Percentiles rank a stretch among this genome's conserved stretches.
Conservation (phyloP, 2,113 vertebrate species). For the Trinectes maculatus region DNA sequence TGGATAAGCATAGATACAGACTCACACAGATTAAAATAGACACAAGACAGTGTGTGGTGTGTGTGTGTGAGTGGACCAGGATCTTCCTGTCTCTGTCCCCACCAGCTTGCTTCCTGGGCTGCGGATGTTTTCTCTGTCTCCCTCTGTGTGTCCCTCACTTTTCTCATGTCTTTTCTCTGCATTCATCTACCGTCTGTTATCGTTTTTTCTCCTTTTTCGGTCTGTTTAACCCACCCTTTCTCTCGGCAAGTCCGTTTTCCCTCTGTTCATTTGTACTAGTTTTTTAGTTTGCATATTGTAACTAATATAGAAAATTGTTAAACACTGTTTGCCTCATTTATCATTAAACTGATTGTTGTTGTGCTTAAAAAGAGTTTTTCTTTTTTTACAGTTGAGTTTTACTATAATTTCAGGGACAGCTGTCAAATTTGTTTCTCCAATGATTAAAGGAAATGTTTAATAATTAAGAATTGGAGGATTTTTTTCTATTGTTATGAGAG, state of each 20-base stretch:
- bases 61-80: conserved; percentile 38
- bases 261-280: conserved; percentile 16
- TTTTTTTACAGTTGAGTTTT: neutral
- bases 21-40: conserved; percentile 13
- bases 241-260: conserved; percentile 11
- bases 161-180: conserved; percentile 34
- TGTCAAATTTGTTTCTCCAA: no score
- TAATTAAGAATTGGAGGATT: neutral
- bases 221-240: conserved; percentile 19
- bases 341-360: neutral
- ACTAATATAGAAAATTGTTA: conserved; percentile 20
- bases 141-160: conserved; percentile 48
- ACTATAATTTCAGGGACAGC: no score
- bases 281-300: conserved; percentile 22
- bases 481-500: neutral
- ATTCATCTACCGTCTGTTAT: conserved; percentile 9
- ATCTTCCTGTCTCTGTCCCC: conserved; percentile 57
- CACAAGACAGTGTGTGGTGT: conserved; percentile 24
- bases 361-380: no score
- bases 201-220: neutral
- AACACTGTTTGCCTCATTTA: conserved; percentile 20
- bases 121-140: conserved; percentile 68
- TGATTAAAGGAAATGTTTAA: neutral
- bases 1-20: conserved; percentile 21
- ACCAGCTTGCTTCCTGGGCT: conserved; percentile 39